Evolutionary conservation across 2,797 vertebrate species (phyloP).

Genomic region (Lates japonicus): DNA sequence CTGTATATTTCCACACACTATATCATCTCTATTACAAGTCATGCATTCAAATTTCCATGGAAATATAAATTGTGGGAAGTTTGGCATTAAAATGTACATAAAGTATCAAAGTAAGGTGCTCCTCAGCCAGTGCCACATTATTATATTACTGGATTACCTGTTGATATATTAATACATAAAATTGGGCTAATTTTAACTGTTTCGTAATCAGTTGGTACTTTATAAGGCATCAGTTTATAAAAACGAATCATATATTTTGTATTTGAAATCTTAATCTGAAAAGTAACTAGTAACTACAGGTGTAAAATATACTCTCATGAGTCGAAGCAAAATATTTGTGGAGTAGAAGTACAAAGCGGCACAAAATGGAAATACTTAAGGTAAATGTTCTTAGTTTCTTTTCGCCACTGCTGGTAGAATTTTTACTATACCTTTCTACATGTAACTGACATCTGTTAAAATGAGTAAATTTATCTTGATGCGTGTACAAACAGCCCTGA

Average conservation of each 20-base stretch:
- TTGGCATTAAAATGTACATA: no score
- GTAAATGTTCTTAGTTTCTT: not conserved
- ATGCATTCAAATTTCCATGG: no score
- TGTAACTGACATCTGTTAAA: not conserved
- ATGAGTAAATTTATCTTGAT: not conserved
- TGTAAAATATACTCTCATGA: no score
- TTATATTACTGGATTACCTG: not conserved
- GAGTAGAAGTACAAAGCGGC: not conserved
- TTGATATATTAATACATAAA: not conserved
- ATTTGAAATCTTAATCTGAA: not conserved
- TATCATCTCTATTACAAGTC: no score
- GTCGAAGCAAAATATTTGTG: no score
- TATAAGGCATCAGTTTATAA: not conserved
- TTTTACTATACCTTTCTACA: no score
- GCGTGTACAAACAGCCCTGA: not conserved
- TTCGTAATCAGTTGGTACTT: not conserved
- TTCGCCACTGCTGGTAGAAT: not conserved
- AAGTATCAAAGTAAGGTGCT: no score
- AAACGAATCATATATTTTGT: not conserved
- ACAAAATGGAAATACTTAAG: not conserved
- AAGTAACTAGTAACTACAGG: not conserved
- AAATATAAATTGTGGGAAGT: no score
- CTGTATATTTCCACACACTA: no score
- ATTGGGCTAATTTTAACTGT: not conserved
- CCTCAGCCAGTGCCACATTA: not conserved